Percentiles rank a stretch among this genome's conserved stretches.
Conservation (phyloP, 1,140 invertebrate species). For the Drosophila willistoni region DNA sequence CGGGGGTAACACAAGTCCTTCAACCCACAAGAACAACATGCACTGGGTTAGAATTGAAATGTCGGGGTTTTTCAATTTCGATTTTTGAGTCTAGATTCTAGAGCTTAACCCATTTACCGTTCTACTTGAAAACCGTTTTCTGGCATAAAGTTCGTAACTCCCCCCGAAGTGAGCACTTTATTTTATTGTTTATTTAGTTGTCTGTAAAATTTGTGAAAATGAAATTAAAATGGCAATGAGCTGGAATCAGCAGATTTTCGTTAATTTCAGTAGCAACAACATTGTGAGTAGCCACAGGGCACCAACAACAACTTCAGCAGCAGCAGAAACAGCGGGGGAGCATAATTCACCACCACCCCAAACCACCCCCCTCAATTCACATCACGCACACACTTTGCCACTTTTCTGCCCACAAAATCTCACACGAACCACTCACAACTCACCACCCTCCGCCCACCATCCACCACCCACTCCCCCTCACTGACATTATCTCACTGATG, state of each 20-base stretch:
- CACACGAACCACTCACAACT: constrained; percentile 28
- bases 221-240: constrained; percentile 83
- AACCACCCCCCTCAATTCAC: constrained; percentile 19
- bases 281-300: constrained; percentile 31
- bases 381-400: constrained; percentile 14
- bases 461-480: background rate
- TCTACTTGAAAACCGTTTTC: background rate
- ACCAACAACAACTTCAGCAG: constrained; percentile 6
- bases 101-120: too few species aligned
- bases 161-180: background rate
- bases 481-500: constrained; percentile 16
- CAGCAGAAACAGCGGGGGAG: constrained; percentile 17
- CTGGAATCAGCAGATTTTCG: constrained; percentile 83
- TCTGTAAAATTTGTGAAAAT: constrained; percentile 75
- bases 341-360: constrained; percentile 22
- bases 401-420: constrained; percentile 54
- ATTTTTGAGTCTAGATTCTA: too few species aligned
- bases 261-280: constrained; percentile 66
- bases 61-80: too few species aligned
- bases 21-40: too few species aligned
- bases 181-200: constrained; percentile 37
- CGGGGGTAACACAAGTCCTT: too few species aligned
- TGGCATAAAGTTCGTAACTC: background rate
- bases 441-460: constrained; percentile 13
- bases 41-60: too few species aligned